A percentile compares a stretch with the other conserved stretches of the same genome.
These are phyloP conservation scores for Horisme vitalbata DNA, from an alignment of 2,888 invertebrate species.

Conservation along the genomic window DNA sequence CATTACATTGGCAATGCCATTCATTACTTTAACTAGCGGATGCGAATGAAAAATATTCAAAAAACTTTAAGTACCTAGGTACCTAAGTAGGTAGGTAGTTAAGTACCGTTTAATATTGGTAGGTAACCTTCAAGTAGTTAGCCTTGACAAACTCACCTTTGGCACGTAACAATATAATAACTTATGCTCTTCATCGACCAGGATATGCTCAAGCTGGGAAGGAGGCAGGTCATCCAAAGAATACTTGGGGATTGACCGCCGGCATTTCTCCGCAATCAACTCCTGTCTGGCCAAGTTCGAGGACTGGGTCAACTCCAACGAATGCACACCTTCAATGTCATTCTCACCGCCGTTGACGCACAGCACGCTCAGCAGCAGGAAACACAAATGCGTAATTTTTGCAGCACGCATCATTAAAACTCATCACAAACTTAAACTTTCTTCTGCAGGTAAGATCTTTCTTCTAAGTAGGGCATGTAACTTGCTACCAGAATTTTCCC, in stretches of 20 bases:
- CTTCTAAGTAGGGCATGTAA: slow-evolving; percentile 63
- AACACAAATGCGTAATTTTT: slow-evolving; percentile 44
- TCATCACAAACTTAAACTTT: slow-evolving; percentile 70
- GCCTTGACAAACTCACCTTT: slow-evolving; percentile 85
- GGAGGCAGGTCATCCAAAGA: slow-evolving; percentile 74
- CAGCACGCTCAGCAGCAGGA: slow-evolving; percentile 55
- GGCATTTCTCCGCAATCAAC: slow-evolving; percentile 84
- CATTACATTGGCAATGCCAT: no score
- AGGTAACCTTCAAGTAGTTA: slow-evolving; percentile 22
- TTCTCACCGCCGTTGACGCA: slow-evolving; percentile 55
- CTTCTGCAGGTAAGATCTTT: slow-evolving; percentile 52
- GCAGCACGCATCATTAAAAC: slow-evolving; percentile 57
- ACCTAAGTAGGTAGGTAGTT: no score
- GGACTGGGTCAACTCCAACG: slow-evolving; percentile 84
- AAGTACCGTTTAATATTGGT: no score
- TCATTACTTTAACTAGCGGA: no score
- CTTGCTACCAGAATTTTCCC: neutral
- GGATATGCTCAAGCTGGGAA: slow-evolving; percentile 88
- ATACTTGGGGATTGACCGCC: slow-evolving; percentile 69
- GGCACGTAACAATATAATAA: slow-evolving; percentile 96
- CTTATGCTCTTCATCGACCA: slow-evolving; percentile 92
- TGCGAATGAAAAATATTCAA: no score
- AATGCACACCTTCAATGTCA: slow-evolving; percentile 62
- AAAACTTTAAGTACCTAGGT: no score
- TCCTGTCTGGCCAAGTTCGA: slow-evolving; percentile 85